Conservation (phyloP, 2,113 vertebrate species). For the Ciconia maguari region DNA sequence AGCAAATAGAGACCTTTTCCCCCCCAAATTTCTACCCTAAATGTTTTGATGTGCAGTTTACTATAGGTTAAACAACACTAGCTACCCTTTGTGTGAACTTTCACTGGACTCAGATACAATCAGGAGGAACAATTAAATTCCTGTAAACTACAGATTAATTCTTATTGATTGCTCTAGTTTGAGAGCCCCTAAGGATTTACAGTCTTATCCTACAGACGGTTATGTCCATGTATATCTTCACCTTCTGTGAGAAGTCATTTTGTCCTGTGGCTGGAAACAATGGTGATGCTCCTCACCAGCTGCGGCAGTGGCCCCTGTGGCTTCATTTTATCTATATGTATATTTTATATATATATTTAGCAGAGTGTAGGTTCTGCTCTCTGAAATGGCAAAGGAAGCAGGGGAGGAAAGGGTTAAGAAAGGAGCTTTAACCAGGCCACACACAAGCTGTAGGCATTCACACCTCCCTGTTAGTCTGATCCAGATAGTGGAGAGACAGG, state of each 20-base stretch:
- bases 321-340: background rate
- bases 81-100: background rate
- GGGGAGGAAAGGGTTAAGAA: background rate
- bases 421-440: background rate
- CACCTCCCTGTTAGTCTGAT: background rate
- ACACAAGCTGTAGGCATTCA: background rate
- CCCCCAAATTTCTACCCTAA: background rate
- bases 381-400: background rate
- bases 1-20: background rate
- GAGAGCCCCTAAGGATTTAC: background rate
- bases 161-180: background rate
- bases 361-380: background rate
- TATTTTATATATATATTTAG: background rate
- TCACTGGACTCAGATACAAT: background rate
- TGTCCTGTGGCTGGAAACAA: background rate
- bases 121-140: background rate
- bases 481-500: background rate
- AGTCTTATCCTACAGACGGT: background rate
- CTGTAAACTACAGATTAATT: background rate
- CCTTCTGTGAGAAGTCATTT: background rate
- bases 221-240: background rate
- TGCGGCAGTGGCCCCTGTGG: background rate
- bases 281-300: background rate
- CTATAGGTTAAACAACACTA: background rate
- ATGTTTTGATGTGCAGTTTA: background rate